phyloP scores from a whole-genome alignment of 2,113 vertebrate species.

The Aegithalos caudatus region DNA sequence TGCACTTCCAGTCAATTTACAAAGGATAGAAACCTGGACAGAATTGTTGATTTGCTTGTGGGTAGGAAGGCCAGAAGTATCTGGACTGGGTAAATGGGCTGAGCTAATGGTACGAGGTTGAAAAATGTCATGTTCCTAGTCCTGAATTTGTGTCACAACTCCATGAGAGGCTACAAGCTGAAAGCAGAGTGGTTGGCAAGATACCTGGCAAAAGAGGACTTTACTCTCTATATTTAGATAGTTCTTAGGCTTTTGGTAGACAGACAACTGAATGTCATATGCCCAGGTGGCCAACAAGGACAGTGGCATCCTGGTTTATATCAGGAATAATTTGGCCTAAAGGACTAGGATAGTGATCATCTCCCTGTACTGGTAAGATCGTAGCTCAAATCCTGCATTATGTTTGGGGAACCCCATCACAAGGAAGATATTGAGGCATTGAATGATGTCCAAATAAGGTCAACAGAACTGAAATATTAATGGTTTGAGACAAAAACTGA shows the following conservation, averaged over 20 bases:
- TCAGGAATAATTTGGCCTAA: neutral
- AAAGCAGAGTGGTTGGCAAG: neutral
- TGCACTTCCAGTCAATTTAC: neutral
- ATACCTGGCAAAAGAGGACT: neutral
- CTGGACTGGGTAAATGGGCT: too few relatives aligned
- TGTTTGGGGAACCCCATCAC: neutral
- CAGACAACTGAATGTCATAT: neutral
- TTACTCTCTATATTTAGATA: neutral
- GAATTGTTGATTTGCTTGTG: neutral
- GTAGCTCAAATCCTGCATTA: neutral
- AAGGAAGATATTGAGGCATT: neutral
- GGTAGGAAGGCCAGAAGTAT: neutral
- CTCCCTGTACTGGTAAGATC: neutral
- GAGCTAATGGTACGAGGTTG: neutral
- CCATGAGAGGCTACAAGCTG: neutral
- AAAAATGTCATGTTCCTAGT: neutral
- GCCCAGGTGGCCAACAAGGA: neutral
- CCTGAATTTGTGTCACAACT: neutral
- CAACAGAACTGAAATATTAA: neutral
- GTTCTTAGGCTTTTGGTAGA: neutral
- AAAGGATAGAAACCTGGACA: neutral
- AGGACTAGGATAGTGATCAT: neutral
- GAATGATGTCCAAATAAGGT: neutral
- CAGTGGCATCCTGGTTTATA: neutral
- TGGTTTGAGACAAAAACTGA: neutral